Conservation (phyloP, 1,140 invertebrate genomes). For the Panulirus ornatus region DNA sequence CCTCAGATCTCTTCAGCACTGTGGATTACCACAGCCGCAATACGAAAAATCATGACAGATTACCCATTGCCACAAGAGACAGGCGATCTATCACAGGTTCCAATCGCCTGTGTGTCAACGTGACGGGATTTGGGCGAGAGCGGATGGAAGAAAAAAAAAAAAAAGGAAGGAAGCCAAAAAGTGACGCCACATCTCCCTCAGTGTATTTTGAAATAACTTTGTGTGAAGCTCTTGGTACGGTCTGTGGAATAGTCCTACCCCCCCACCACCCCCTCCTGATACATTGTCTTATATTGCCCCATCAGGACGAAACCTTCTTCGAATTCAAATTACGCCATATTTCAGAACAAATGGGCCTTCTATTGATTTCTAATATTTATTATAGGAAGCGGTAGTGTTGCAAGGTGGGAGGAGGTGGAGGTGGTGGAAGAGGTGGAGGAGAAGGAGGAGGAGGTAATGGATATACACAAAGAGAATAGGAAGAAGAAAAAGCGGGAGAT, state of each 20-base stretch:
- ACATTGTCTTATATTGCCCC: conserved; percentile 48
- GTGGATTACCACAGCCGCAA: neutral
- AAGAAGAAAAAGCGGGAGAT: neutral
- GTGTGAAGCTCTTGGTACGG: too few relatives aligned
- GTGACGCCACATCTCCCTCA: neutral
- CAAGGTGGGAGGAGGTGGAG: conserved; percentile 25
- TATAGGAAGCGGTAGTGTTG: conserved; percentile 25
- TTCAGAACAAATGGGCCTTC: conserved; percentile 49
- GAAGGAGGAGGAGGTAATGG: neutral
- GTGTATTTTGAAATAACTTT: too few relatives aligned
- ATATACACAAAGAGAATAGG: neutral
- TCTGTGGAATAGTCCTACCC: neutral
- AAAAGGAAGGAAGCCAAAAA: neutral
- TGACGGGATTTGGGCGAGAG: neutral
- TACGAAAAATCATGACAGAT: conserved; percentile 31
- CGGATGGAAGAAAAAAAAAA: neutral
- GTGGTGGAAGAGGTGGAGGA: neutral
- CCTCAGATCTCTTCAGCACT: neutral
- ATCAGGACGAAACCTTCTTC: conserved; percentile 41
- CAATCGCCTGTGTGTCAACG: neutral
- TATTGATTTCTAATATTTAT: conserved; percentile 65
- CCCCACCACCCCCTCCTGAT: too few relatives aligned
- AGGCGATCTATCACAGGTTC: conserved; percentile 20
- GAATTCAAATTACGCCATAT: conserved; percentile 54
- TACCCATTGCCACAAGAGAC: conserved; percentile 26